Percentiles rank a stretch among this genome's conserved stretches.
Evolutionary conservation across 2,797 vertebrate genomes (phyloP).

Genomic region (Florisuga fusca): DNA sequence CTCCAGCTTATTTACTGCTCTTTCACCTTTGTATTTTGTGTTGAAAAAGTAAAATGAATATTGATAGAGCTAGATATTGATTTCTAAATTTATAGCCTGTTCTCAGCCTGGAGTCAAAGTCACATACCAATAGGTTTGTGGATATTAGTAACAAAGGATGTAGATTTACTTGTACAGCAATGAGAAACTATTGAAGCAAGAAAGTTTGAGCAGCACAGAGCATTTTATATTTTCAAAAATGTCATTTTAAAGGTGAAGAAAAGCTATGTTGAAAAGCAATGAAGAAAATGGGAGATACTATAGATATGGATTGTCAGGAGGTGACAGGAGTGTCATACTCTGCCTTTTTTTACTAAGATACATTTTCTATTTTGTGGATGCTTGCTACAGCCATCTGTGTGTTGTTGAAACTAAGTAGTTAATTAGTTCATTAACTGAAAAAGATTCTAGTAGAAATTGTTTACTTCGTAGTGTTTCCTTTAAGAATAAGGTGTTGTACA

Average conservation of each 20-base stretch:
- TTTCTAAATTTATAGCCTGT: constrained; percentile 82
- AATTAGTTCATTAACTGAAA: constrained; percentile 15
- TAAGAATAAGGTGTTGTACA: neutral
- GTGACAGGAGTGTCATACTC: neutral
- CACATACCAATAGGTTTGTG: constrained; percentile 72
- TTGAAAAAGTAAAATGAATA: constrained; percentile 86
- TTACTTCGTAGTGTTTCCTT: neutral
- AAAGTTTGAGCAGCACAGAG: constrained; percentile 60
- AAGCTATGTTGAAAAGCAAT: constrained; percentile 28
- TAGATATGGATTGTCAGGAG: neutral
- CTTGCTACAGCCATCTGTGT: neutral
- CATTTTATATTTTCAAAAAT: constrained; percentile 74
- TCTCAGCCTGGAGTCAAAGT: constrained; percentile 81
- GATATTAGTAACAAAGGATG: constrained; percentile 68
- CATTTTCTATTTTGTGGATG: neutral
- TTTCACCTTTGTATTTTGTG: constrained; percentile 85
- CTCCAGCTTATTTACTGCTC: constrained; percentile 83
- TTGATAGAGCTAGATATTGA: constrained; percentile 86
- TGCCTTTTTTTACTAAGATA: neutral
- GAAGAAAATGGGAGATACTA: constrained; percentile 47
- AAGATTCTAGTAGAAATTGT: neutral
- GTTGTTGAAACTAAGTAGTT: neutral
- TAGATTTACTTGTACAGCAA: constrained; percentile 71
- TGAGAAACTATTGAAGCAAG: constrained; percentile 69
- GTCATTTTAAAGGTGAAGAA: constrained; percentile 74